Conservation (phyloP, 2,888 invertebrate genomes). For the Brachypalpus laphriformis region DNA sequence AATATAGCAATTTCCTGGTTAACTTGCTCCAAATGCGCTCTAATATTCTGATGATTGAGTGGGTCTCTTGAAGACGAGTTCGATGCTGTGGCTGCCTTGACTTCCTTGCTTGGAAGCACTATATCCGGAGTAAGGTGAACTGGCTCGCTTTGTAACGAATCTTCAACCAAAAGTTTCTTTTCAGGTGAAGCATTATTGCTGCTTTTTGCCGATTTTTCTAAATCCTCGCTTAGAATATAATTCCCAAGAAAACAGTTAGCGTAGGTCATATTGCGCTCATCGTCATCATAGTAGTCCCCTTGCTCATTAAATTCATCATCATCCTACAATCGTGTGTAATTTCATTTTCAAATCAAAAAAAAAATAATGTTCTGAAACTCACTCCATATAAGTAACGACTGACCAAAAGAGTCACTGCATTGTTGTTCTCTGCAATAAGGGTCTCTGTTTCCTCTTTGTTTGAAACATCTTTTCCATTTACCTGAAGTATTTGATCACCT, state of each 20-base stretch:
- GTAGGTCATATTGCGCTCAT: slow-evolving; percentile 76
- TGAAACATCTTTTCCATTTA: slow-evolving; percentile 86
- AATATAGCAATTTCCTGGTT: slow-evolving; percentile 85
- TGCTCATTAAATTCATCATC: slow-evolving; percentile 80
- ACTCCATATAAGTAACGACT: slow-evolving; percentile 85
- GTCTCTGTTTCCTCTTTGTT: slow-evolving; percentile 85
- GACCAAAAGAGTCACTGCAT: slow-evolving; percentile 85
- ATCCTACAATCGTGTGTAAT: slow-evolving; percentile 67
- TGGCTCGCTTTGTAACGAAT: not conserved
- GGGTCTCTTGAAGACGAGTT: slow-evolving; percentile 75
- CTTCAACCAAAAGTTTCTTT: slow-evolving; percentile 75
- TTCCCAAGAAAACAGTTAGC: slow-evolving; percentile 78
- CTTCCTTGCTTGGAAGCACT: not conserved
- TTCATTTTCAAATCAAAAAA: not conserved
- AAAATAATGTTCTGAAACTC: slow-evolving; percentile 74
- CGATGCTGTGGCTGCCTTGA: slow-evolving; percentile 43
- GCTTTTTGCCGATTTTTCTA: slow-evolving; percentile 21
- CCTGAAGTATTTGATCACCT: slow-evolving; percentile 86
- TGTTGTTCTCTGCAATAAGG: slow-evolving; percentile 85
- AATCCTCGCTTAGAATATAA: slow-evolving; percentile 78
- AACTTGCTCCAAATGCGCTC: slow-evolving; percentile 81
- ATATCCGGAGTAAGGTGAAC: not conserved
- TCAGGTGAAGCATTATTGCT: slow-evolving; percentile 73
- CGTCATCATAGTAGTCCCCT: slow-evolving; percentile 77
- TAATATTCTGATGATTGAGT: slow-evolving; percentile 78